A percentile compares a stretch with the other conserved stretches of the same genome.
Conservation (phyloP, 2,888 invertebrate genomes). For the Tetragonisca angustula region DNA sequence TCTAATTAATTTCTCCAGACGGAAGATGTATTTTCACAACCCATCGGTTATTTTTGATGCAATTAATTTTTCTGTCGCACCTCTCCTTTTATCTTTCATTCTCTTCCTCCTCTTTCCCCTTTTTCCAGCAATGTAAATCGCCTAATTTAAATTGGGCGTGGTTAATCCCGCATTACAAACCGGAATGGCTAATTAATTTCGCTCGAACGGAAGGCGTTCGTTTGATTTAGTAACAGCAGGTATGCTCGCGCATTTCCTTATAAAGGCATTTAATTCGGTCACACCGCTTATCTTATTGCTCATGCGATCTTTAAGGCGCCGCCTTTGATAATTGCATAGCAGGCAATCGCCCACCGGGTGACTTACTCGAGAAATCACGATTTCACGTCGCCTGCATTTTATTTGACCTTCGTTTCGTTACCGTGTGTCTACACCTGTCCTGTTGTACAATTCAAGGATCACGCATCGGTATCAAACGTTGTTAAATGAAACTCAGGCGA, state of each 20-base stretch:
- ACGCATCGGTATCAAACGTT: background rate
- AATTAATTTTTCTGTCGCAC: background rate
- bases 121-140: background rate
- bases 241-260: slow-evolving; percentile 39
- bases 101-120: no score
- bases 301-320: slow-evolving; percentile 46
- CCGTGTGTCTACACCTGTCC: background rate
- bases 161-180: background rate
- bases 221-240: slow-evolving; percentile 49
- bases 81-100: background rate
- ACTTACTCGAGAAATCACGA: slow-evolving; percentile 28
- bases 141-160: background rate
- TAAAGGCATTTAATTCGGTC: slow-evolving; percentile 48
- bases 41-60: background rate
- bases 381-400: slow-evolving; percentile 2
- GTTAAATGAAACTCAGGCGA: background rate
- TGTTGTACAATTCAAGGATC: background rate
- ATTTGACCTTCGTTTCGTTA: background rate
- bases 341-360: slow-evolving; percentile 28
- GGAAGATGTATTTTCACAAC: background rate
- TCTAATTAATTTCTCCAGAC: background rate
- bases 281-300: slow-evolving; percentile 52
- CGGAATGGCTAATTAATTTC: slow-evolving; percentile 37
- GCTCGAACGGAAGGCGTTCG: slow-evolving; percentile 37
- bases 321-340: slow-evolving; percentile 52